A percentile compares a stretch with the other conserved stretches of the same genome.
Conservation (phyloP, 2,113 vertebrate species). For the Polypterus senegalus region DNA sequence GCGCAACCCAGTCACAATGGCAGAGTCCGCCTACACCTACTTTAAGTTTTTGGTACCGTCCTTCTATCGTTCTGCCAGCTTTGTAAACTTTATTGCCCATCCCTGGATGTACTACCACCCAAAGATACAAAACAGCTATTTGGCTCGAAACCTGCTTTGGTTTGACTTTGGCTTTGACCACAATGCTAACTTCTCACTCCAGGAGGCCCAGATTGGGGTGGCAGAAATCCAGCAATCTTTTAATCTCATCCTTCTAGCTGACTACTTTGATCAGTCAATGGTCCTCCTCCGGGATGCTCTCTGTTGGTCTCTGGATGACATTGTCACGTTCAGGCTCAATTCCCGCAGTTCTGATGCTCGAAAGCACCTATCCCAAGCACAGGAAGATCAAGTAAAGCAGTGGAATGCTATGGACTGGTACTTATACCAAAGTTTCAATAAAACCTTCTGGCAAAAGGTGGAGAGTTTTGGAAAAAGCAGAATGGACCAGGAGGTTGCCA, state of each 20-base stretch:
- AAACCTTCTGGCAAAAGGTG: conserved; percentile 65
- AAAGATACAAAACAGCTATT: conserved; percentile 62
- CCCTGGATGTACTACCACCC: conserved; percentile 58
- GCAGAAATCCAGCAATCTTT: conserved; percentile 50
- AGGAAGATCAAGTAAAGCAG: conserved; percentile 48
- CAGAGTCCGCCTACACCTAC: conserved; percentile 77
- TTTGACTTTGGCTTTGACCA: conserved; percentile 67
- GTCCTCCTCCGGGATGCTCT: conserved; percentile 71
- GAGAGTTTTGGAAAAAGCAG: conserved; percentile 48
- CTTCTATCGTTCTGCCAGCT: conserved; percentile 59
- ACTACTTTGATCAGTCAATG: conserved; percentile 83
- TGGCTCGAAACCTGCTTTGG: conserved; percentile 74
- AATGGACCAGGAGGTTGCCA: conserved; percentile 56
- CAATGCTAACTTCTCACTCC: conserved; percentile 46
- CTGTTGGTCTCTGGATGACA: conserved; percentile 71
- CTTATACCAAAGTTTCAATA: conserved; percentile 70
- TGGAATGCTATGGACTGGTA: conserved; percentile 82
- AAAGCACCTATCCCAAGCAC: conserved; percentile 34
- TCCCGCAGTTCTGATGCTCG: conserved; percentile 32
- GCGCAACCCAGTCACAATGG: conserved; percentile 64
- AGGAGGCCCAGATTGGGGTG: conserved; percentile 33
- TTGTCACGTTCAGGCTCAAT: conserved; percentile 72
- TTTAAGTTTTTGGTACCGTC: conserved; percentile 68
- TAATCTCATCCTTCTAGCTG: conserved; percentile 62
- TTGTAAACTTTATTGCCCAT: conserved; percentile 61